Conservation (phyloP, 2,797 vertebrate genomes). For the Halcyon chelicuti region DNA sequence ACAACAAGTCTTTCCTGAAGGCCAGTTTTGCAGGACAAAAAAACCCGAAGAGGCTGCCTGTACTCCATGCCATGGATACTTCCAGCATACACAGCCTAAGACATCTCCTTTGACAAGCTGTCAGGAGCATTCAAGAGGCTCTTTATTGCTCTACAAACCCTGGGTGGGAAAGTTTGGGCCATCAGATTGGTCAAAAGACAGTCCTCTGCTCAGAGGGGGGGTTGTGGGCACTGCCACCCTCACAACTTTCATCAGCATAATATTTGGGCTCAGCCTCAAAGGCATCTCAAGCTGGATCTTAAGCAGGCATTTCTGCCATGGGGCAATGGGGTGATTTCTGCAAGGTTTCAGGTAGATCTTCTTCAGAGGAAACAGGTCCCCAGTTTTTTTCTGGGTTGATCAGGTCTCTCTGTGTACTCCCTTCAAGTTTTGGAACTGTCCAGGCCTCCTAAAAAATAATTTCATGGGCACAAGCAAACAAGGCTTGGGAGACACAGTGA, state of each 20-base stretch:
- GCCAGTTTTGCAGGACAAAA: neutral
- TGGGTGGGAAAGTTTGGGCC: neutral
- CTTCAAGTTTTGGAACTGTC: neutral
- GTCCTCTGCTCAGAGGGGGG: neutral
- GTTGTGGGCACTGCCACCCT: neutral
- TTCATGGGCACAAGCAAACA: neutral
- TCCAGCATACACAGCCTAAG: neutral
- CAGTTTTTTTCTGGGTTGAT: fast-evolving
- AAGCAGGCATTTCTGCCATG: fast-evolving
- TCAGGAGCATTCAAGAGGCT: neutral
- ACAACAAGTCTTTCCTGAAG: neutral
- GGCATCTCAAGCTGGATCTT: neutral
- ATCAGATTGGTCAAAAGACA: neutral
- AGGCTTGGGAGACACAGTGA: neutral
- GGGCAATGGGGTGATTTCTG: neutral
- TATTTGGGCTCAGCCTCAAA: neutral
- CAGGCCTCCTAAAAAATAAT: neutral
- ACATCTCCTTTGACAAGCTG: neutral
- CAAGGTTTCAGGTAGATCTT: neutral
- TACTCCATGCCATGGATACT: neutral
- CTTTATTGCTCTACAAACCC: neutral
- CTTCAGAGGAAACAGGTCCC: neutral
- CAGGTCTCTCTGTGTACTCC: neutral
- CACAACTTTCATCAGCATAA: fast-evolving
- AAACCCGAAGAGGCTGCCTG: neutral